phyloP scores from a whole-genome alignment of 2,113 vertebrate genomes.

The Cercopithecus mona region DNA sequence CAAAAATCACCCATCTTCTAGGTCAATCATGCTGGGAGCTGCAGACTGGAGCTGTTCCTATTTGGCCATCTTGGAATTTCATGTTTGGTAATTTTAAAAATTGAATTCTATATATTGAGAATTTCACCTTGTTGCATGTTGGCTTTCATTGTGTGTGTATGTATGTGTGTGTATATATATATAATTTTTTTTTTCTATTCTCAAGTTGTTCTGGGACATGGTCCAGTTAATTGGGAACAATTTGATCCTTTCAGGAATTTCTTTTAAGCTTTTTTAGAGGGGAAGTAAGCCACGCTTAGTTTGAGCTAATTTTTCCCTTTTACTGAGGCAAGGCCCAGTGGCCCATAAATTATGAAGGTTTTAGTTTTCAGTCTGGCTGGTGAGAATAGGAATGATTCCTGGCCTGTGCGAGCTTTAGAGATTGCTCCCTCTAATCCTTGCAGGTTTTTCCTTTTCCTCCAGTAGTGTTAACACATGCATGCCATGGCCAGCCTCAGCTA shows the following conservation, averaged over 20 bases:
- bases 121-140: background rate
- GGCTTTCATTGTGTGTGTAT: background rate
- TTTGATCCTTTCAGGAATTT: background rate
- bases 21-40: too few species aligned
- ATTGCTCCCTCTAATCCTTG: background rate
- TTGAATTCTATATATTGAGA: background rate
- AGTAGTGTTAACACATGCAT: background rate
- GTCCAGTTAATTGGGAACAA: background rate
- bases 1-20: too few species aligned
- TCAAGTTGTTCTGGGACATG: background rate
- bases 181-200: too few species aligned
- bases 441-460: background rate
- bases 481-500: background rate
- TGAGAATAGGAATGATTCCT: background rate
- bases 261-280: background rate
- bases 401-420: background rate
- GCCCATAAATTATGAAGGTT: background rate
- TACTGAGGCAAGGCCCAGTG: background rate
- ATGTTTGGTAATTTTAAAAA: background rate
- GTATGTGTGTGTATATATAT: too few species aligned
- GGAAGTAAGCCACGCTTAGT: background rate
- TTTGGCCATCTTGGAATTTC: too few species aligned
- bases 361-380: background rate
- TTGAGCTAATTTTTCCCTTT: background rate
- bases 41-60: too few species aligned